A percentile compares a stretch with the other conserved stretches of the same genome.
Evolutionary conservation across 2,888 invertebrate genomes (phyloP).

Genomic region (Phengaris arion): DNA sequence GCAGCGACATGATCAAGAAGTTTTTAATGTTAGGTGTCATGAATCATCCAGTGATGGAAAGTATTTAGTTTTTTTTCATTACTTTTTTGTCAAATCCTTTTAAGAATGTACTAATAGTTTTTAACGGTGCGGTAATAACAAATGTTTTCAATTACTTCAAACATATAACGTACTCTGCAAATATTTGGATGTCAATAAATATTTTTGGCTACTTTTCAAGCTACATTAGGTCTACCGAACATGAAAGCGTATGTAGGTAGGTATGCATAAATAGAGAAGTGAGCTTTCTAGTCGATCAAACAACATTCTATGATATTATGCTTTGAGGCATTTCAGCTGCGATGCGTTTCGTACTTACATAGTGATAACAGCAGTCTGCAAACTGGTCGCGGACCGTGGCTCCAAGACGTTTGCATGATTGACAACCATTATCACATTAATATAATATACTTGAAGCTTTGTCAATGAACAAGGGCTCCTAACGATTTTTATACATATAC

Average conservation of each 20-base stretch:
- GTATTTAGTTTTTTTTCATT: background rate
- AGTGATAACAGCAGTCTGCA: conserved; percentile 63
- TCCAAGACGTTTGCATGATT: conserved; percentile 75
- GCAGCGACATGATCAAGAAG: conserved; percentile 44
- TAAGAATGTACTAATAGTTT: background rate
- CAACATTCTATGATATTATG: conserved; percentile 68
- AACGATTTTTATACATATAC: conserved; percentile 40
- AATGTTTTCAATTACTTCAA: background rate
- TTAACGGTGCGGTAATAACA: background rate
- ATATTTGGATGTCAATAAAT: background rate
- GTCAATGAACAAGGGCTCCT: conserved; percentile 55
- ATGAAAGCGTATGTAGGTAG: conserved; percentile 63
- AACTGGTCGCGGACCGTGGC: conserved; percentile 63
- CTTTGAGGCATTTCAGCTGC: conserved; percentile 66
- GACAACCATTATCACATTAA: conserved; percentile 79
- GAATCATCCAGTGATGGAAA: background rate
- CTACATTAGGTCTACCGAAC: conserved; percentile 24
- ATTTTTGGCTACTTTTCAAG: background rate
- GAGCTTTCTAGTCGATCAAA: conserved; percentile 56
- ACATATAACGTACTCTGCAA: background rate
- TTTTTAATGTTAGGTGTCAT: background rate
- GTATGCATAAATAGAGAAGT: conserved; percentile 67
- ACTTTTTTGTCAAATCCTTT: background rate
- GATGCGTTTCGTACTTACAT: conserved; percentile 73
- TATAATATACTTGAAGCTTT: conserved; percentile 71